Percentiles rank a stretch among this genome's conserved stretches.
These are phyloP conservation scores for Synergus umbraculus DNA, from an alignment of 2,888 invertebrate species.

Conservation along the genomic window DNA sequence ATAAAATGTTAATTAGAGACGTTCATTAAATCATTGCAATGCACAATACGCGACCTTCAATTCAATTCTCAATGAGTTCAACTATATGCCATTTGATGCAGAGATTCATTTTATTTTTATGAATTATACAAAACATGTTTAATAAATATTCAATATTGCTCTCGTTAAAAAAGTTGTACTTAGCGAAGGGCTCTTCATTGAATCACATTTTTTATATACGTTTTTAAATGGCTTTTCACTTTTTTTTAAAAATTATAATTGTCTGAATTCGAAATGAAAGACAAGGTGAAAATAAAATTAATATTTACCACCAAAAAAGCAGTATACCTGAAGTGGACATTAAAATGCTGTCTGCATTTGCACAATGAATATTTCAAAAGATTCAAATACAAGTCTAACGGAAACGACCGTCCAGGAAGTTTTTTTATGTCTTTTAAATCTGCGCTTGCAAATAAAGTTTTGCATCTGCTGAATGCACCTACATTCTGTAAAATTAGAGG, in stretches of 20 bases:
- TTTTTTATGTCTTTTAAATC: not conserved
- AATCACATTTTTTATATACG: not conserved
- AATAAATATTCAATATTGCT: not conserved
- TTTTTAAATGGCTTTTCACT: not conserved
- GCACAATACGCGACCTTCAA: conserved; percentile 4
- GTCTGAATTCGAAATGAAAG: not conserved
- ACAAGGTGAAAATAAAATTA: not conserved
- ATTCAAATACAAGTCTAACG: not conserved
- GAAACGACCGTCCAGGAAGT: not conserved
- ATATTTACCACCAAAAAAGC: not conserved
- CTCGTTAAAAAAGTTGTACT: not conserved
- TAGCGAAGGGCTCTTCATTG: not conserved
- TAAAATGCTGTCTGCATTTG: conserved; percentile 4
- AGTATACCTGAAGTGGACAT: not conserved
- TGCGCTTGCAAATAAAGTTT: not conserved
- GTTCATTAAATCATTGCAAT: not conserved
- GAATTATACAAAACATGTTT: too few species aligned
- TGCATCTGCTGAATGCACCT: not conserved
- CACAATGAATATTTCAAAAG: conserved; percentile 17
- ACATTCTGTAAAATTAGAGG: not conserved
- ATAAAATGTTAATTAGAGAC: not conserved
- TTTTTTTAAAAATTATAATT: not conserved
- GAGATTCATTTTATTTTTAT: too few species aligned
- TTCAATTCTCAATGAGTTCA: not conserved
- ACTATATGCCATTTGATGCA: too few species aligned